A percentile compares a stretch with the other conserved stretches of the same genome.
These are phyloP conservation scores for Leiothrix lutea DNA, from an alignment of 2,113 vertebrate genomes.

Conservation along the genomic window DNA sequence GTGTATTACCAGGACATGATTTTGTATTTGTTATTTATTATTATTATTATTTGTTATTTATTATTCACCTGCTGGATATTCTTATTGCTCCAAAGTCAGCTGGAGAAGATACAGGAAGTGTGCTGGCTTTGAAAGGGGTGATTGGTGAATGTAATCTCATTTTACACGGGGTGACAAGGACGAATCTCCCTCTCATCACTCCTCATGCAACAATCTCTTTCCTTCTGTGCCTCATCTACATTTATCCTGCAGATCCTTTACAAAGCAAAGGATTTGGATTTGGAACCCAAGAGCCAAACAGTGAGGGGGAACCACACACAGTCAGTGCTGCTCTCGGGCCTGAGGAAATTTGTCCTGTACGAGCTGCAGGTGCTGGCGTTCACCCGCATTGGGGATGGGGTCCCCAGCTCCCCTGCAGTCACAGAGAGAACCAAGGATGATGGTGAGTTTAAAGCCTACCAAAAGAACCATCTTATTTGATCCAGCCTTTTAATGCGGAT, in stretches of 20 bases:
- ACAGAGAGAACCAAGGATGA: constrained; percentile 89
- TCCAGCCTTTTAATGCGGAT: neutral
- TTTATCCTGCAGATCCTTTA: constrained; percentile 80
- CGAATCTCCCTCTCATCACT: neutral
- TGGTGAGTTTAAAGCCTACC: constrained; percentile 66
- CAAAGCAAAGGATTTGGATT: constrained; percentile 74
- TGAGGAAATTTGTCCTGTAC: constrained; percentile 84
- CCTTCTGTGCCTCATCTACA: rapidly evolving
- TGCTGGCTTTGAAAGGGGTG: neutral
- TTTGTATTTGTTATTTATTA: neutral
- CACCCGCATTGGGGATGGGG: constrained; percentile 87
- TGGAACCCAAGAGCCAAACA: constrained; percentile 72
- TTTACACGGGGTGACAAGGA: neutral
- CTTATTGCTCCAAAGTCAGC: neutral
- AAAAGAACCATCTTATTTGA: neutral
- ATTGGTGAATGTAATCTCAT: neutral
- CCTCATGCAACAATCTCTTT: neutral
- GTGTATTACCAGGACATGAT: neutral
- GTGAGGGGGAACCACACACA: constrained; percentile 82
- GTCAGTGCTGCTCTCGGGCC: constrained; percentile 77
- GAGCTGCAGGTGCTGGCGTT: constrained; percentile 88
- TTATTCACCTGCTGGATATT: neutral
- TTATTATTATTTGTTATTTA: neutral
- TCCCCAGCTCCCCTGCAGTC: constrained; percentile 78
- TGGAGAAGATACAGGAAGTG: neutral